Evolutionary conservation across 37 sponge, comb jelly and placozoan species (phyloP).

Genomic region (Dysidea cf. avara): DNA sequence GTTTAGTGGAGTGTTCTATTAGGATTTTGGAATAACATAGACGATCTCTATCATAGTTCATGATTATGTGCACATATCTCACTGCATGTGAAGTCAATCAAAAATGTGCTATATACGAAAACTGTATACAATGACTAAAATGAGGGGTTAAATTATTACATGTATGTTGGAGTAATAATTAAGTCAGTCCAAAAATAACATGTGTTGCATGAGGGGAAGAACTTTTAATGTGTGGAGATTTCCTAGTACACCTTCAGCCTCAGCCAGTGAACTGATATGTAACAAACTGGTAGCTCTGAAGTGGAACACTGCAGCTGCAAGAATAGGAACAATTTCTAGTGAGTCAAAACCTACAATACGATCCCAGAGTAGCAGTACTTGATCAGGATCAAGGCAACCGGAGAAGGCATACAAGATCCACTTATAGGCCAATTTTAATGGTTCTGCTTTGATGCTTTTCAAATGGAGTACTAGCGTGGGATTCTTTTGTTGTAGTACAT

Average conservation of each 20-base stretch:
- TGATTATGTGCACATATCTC: too few species aligned
- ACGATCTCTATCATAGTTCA: too few species aligned
- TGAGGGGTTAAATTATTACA: too few species aligned
- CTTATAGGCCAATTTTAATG: slow-evolving; percentile 65
- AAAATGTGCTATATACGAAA: too few species aligned
- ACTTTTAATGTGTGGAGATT: slow-evolving; percentile 62
- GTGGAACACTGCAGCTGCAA: slow-evolving; percentile 74
- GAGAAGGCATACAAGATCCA: slow-evolving; percentile 89
- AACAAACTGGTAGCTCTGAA: slow-evolving; percentile 76
- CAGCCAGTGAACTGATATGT: slow-evolving; percentile 52
- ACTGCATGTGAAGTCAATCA: too few species aligned
- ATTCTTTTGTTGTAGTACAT: slow-evolving; percentile 59
- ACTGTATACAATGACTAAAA: too few species aligned
- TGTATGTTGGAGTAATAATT: too few species aligned
- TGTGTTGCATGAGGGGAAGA: slow-evolving; percentile 74
- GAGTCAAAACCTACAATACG: slow-evolving; percentile 81
- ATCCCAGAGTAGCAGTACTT: slow-evolving; percentile 85
- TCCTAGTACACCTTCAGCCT: slow-evolving; percentile 74
- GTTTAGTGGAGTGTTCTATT: too few species aligned
- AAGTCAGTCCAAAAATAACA: slow-evolving; percentile 67
- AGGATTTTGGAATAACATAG: too few species aligned
- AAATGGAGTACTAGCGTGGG: slow-evolving; percentile 72
- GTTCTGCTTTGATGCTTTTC: slow-evolving; percentile 46
- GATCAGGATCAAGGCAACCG: slow-evolving; percentile 66
- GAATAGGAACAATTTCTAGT: slow-evolving; percentile 55